A percentile compares a stretch with the other conserved stretches of the same genome.
Conservation (phyloP, 2,797 vertebrate species). For the Carduelis carduelis region DNA sequence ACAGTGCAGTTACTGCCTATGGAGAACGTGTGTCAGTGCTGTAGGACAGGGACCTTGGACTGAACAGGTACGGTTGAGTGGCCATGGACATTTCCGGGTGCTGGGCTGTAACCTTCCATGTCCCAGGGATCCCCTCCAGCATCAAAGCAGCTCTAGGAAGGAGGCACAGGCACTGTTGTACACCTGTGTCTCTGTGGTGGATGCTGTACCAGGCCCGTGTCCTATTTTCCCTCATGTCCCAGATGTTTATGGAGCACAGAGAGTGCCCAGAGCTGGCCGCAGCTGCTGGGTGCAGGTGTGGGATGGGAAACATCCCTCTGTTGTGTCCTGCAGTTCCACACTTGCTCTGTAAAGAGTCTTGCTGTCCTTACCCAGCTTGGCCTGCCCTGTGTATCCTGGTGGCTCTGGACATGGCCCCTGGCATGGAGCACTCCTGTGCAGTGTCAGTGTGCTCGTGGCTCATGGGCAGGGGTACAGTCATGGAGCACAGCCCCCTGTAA, state of each 20-base stretch:
- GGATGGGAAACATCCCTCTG: background rate
- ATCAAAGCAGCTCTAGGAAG: background rate
- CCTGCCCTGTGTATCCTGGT: rapidly evolving
- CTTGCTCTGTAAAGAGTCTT: background rate
- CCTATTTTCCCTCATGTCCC: rapidly evolving
- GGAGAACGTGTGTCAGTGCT: background rate
- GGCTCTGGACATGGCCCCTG: rapidly evolving
- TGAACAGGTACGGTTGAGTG: rapidly evolving
- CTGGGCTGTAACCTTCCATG: background rate
- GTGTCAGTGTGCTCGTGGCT: rapidly evolving
- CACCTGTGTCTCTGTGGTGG: background rate
- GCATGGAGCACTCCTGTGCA: background rate
- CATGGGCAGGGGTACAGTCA: background rate
- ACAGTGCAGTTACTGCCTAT: background rate
- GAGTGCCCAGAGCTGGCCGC: background rate
- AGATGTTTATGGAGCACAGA: background rate
- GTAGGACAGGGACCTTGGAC: background rate
- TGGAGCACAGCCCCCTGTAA: background rate
- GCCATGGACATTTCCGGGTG: rapidly evolving
- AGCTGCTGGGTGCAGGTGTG: background rate
- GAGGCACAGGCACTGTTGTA: background rate
- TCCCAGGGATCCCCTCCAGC: background rate
- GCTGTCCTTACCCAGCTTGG: background rate
- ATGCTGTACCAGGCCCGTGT: rapidly evolving
- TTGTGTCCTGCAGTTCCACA: background rate